phyloP scores from a whole-genome alignment of 2,113 vertebrate genomes.

The Corapipo altera region DNA sequence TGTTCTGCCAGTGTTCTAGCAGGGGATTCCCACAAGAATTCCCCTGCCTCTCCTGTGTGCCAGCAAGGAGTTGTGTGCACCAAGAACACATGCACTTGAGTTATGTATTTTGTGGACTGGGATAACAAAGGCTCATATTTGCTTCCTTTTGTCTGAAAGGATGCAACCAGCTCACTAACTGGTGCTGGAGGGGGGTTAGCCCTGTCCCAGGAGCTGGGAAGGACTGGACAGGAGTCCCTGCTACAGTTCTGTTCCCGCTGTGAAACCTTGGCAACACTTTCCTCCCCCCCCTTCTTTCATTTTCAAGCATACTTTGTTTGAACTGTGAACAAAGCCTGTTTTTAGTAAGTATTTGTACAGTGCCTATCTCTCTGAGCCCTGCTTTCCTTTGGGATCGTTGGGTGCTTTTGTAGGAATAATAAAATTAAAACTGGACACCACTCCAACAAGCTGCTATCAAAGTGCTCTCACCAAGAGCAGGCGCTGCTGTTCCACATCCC shows the following conservation, averaged over 20 bases:
- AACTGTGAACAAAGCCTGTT: not conserved
- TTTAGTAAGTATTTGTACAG: not conserved
- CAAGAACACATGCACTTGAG: not conserved
- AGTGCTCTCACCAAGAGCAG: not conserved
- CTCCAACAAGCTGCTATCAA: not conserved
- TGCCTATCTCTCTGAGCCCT: not conserved
- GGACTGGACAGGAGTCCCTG: not conserved
- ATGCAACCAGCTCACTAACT: not conserved
- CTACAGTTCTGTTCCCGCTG: not conserved
- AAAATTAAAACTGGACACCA: not conserved
- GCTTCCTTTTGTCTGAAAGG: not conserved
- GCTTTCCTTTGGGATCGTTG: not conserved
- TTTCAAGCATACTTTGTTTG: slow-evolving; percentile 22
- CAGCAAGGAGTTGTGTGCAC: not conserved
- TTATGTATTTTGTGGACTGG: not conserved
- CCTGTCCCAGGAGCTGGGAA: fast-evolving
- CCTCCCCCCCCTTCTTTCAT: not conserved
- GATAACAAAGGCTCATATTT: not conserved
- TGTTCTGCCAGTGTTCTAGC: not conserved
- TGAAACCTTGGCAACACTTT: slow-evolving; percentile 4
- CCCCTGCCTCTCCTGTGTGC: not conserved
- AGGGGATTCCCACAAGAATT: slow-evolving; percentile 24
- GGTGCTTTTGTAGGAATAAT: not conserved
- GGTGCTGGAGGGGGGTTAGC: not conserved
- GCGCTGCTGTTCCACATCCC: not conserved